These are phyloP conservation scores for Acanthurus lineatus DNA, from an alignment of 2,797 vertebrate genomes.

Conservation along the genomic window DNA sequence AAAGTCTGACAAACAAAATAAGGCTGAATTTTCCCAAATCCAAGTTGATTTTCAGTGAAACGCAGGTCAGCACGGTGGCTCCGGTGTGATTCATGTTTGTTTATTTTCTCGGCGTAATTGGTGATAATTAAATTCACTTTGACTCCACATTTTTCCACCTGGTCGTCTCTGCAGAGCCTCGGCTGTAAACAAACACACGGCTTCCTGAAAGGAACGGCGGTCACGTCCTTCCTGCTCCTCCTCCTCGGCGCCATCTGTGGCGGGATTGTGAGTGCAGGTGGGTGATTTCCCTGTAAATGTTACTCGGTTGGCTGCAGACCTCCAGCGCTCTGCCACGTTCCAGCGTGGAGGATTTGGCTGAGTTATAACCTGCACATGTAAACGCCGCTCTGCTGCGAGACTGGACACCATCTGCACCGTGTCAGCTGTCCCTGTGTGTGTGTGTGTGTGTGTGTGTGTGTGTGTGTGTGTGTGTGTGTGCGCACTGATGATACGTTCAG, in stretches of 20 bases:
- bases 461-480: constrained; percentile 9
- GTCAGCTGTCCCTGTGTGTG: constrained; percentile 32
- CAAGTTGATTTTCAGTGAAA: too few relatives aligned
- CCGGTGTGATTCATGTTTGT: too few relatives aligned
- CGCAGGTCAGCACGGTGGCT: too few relatives aligned
- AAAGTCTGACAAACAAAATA: too few relatives aligned
- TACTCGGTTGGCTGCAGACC: constrained; percentile 62
- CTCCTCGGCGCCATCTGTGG: constrained; percentile 61
- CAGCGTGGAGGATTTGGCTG: constrained; percentile 59
- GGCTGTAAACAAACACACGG: constrained; percentile 41
- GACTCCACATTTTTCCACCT: too few relatives aligned
- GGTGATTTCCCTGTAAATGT: constrained; percentile 70
- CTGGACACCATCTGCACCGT: constrained; percentile 65
- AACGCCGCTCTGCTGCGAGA: constrained; percentile 42
- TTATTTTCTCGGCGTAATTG: too few relatives aligned
- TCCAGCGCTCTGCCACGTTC: constrained; percentile 53
- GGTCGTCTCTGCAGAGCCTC: too few relatives aligned
- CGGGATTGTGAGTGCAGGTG: constrained; percentile 66
- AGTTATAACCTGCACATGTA: constrained; percentile 63
- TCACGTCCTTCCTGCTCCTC: constrained; percentile 39
- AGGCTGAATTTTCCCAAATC: too few relatives aligned
- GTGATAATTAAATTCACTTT: too few relatives aligned
- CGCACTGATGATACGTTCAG: constrained; percentile 5
- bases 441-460: constrained; percentile 1
- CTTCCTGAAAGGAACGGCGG: constrained; percentile 18